Evolutionary conservation across 2,113 vertebrate species (phyloP).

Genomic region (Oreochromis aureus): DNA sequence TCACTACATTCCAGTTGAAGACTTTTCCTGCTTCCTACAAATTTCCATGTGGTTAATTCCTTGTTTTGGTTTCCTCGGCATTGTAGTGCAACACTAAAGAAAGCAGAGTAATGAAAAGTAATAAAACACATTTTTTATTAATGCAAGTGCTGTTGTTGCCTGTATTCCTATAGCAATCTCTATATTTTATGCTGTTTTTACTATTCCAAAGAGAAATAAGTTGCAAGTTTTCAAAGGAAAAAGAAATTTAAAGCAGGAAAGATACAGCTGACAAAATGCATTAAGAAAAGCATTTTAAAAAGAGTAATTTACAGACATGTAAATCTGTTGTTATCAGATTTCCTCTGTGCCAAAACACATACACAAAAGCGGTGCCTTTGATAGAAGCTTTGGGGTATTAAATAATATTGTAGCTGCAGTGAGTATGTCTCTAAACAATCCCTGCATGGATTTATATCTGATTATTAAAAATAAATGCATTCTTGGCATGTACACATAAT

Average conservation of each 20-base stretch:
- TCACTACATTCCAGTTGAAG: background rate
- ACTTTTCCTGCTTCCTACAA: background rate
- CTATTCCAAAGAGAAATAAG: background rate
- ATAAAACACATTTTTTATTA: background rate
- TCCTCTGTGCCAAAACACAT: background rate
- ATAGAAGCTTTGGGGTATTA: background rate
- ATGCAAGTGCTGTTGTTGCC: background rate
- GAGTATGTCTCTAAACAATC: background rate
- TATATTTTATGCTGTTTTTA: background rate
- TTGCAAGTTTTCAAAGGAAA: background rate
- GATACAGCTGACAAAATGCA: background rate
- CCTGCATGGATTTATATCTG: background rate
- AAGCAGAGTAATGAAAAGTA: background rate
- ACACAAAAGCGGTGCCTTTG: background rate
- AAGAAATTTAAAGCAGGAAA: background rate
- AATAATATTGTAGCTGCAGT: background rate
- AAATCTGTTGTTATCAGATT: background rate
- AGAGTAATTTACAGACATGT: background rate
- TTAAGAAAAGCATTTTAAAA: background rate
- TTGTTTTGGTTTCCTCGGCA: background rate
- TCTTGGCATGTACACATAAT: background rate
- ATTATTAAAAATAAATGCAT: background rate
- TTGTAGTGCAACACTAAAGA: background rate
- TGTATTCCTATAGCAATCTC: background rate
- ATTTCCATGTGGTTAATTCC: background rate